Conservation (phyloP, 2,113 vertebrate genomes). For the Campylomormyrus tamandua region DNA sequence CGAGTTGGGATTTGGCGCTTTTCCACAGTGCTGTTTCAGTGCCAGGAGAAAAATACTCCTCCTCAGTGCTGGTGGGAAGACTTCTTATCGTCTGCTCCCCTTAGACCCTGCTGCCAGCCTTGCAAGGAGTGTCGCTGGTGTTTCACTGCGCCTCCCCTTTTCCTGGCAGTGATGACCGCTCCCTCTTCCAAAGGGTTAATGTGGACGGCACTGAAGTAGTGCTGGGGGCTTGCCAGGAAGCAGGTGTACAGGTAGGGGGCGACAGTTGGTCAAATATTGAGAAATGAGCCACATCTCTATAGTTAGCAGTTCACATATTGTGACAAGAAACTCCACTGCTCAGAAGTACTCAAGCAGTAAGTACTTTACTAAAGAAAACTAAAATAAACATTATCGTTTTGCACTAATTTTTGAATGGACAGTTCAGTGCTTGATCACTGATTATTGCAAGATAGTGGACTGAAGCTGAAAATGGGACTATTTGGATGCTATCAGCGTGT, state of each 20-base stretch:
- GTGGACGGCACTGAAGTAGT: conserved; percentile 76
- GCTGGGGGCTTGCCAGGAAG: conserved; percentile 75
- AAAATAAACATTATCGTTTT: background rate
- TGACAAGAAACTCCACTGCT: background rate
- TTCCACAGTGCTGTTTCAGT: background rate
- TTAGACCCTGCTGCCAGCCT: conserved; percentile 75
- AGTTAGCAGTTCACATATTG: background rate
- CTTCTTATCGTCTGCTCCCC: background rate
- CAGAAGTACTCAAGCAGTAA: background rate
- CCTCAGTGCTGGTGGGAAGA: background rate
- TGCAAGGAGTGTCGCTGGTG: conserved; percentile 72
- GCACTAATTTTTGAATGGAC: background rate
- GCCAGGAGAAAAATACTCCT: background rate
- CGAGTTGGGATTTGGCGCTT: background rate
- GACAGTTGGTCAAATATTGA: background rate
- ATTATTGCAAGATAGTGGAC: background rate
- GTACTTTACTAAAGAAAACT: background rate
- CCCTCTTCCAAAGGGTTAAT: conserved; percentile 85
- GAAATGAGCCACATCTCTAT: background rate
- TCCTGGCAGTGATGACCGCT: conserved; percentile 71
- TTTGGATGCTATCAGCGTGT: background rate
- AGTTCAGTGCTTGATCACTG: background rate
- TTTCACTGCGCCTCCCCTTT: conserved; percentile 95
- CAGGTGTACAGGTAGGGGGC: conserved; percentile 78
- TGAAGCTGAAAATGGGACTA: background rate